phyloP scores from a whole-genome alignment of 2,113 vertebrate genomes.

The Tragelaphus imberbis region DNA sequence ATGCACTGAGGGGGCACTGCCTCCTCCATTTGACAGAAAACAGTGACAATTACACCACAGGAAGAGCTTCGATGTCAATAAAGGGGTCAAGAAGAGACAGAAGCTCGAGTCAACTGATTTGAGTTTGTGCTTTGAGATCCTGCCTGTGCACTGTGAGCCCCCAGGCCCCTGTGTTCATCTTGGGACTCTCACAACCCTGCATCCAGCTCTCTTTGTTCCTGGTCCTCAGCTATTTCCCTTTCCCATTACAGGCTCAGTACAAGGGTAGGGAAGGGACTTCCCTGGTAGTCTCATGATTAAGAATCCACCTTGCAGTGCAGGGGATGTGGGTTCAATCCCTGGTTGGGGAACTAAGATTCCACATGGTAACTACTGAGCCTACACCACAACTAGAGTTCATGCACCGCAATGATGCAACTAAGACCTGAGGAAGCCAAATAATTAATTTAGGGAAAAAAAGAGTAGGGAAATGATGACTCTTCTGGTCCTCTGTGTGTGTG shows the following conservation, averaged over 20 bases:
- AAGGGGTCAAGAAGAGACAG: not conserved
- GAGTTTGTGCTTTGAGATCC: not conserved
- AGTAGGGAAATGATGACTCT: not conserved
- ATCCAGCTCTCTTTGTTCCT: not conserved
- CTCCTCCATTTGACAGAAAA: not conserved
- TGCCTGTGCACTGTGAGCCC: not conserved
- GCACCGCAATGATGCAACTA: not conserved
- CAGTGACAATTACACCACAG: not conserved
- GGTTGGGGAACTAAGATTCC: not conserved
- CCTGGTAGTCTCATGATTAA: not conserved
- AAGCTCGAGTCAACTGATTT: not conserved
- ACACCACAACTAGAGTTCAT: not conserved
- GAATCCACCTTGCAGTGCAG: not conserved
- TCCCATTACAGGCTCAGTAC: not conserved
- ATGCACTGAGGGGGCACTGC: fast-evolving
- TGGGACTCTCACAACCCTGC: not conserved
- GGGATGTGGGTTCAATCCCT: not conserved
- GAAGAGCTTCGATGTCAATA: not conserved
- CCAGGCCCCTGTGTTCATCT: not conserved
- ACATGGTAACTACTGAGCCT: not conserved
- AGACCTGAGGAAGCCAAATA: not conserved
- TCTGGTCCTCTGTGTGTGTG: not conserved
- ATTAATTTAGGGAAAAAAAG: not conserved
- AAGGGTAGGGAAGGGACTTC: not conserved
- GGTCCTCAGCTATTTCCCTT: not conserved